Conservation (phyloP, 1,140 invertebrate species). For the Plectrocnemia conspersa region DNA sequence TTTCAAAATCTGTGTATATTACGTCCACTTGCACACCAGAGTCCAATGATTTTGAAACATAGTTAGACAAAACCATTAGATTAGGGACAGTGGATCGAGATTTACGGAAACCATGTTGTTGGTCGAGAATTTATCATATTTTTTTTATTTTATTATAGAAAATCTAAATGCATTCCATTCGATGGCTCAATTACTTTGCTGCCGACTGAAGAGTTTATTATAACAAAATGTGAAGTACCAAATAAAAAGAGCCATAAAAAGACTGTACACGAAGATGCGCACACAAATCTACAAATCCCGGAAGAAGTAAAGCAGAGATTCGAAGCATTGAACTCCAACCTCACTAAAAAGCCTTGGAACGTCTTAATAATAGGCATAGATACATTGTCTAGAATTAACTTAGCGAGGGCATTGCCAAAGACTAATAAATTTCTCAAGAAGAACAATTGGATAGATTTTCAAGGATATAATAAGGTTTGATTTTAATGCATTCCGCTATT, state of each 20-base stretch:
- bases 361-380: slow-evolving; percentile 77
- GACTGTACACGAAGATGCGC: slow-evolving; percentile 42
- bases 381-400: slow-evolving; percentile 74
- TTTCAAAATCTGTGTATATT: too few species aligned
- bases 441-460: slow-evolving; percentile 51
- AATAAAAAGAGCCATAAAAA: slow-evolving; percentile 35
- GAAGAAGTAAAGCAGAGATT: slow-evolving; percentile 23
- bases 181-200: slow-evolving; percentile 38
- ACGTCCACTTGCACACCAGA: too few species aligned
- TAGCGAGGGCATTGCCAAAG: slow-evolving; percentile 69
- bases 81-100: too few species aligned
- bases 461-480: slow-evolving; percentile 50
- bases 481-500: not conserved
- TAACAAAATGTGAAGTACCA: slow-evolving; percentile 47
- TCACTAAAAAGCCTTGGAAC: slow-evolving; percentile 46
- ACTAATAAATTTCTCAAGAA: slow-evolving; percentile 62
- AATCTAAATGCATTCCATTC: slow-evolving; percentile 41
- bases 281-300: slow-evolving; percentile 39
- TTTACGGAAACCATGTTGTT: too few species aligned
- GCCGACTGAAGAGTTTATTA: slow-evolving; percentile 47
- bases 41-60: too few species aligned
- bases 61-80: too few species aligned
- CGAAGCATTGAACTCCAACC: slow-evolving; percentile 33
- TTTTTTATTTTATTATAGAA: slow-evolving; percentile 23
- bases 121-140: too few species aligned